These are phyloP conservation scores for Zaprionus africanus DNA, from an alignment of 1,140 invertebrate species.

Conservation along the genomic window DNA sequence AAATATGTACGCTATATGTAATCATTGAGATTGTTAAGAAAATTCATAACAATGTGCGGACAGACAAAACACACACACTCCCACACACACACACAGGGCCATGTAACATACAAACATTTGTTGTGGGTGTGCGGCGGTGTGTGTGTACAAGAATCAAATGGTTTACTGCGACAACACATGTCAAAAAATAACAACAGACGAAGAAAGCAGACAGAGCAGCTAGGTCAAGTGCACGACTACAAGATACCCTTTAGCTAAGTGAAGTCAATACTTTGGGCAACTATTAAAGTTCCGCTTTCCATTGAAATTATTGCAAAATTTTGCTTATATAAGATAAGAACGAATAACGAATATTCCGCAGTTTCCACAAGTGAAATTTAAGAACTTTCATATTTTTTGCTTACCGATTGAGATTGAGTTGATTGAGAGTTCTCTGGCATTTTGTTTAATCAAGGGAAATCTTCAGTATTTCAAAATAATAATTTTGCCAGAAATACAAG, in stretches of 20 bases:
- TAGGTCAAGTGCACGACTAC: conserved; percentile 9
- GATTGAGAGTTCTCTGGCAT: too few relatives aligned
- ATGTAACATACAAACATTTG: conserved; percentile 11
- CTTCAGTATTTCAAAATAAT: too few relatives aligned
- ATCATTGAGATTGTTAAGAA: conserved; percentile 52
- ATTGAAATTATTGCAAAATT: too few relatives aligned
- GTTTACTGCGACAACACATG: conserved; percentile 71
- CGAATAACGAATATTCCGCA: too few relatives aligned
- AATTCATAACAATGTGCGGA: conserved; percentile 64
- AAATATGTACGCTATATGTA: conserved; percentile 48
- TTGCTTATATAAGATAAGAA: too few relatives aligned
- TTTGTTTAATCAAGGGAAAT: too few relatives aligned
- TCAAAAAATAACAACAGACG: conserved; percentile 52
- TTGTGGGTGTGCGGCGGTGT: not conserved
- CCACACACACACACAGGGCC: conserved; percentile 26
- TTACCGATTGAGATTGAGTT: too few relatives aligned
- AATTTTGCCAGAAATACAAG: too few relatives aligned
- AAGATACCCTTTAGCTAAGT: conserved; percentile 16
- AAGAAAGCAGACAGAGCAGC: conserved; percentile 14
- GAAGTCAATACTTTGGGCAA: not conserved
- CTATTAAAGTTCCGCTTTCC: too few relatives aligned
- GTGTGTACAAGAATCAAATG: conserved; percentile 66
- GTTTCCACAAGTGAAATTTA: too few relatives aligned
- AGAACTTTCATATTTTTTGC: too few relatives aligned
- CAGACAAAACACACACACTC: conserved; percentile 4